Evolutionary conservation across 2,888 invertebrate species (phyloP), one percentile per base, ranked within the genome.

Genomic region (Heteropelma amictum): DNA sequence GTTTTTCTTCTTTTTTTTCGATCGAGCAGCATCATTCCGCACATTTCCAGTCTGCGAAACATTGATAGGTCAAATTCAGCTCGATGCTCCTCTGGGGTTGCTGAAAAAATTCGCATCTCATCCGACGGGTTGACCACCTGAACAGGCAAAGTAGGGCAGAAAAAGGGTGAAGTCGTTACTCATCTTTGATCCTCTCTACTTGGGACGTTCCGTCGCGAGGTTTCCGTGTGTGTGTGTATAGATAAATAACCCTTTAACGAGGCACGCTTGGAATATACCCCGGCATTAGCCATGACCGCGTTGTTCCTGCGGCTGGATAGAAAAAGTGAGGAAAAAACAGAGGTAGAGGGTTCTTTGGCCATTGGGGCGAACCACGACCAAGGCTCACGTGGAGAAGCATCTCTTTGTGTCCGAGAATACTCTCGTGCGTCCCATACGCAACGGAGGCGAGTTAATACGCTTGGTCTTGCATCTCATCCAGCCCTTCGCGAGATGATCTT

Each of bases 141-240:
- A 54, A 54, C 40, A 17, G 26, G 38, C n/a, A n/a, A 56, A 70
- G 60, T 12, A 28, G 21, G 6, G n/a, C 3, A 12, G 7, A 49
- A 19, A 64, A 58, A 45, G 38, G 47, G 38, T 33, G 26, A 28
- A 67, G 64, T 58, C 71, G 58, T 75, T 71, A 67, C 56, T 75
- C 61, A 75, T 61, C 65, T 45, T 51, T 51, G 71, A 64, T 42
- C 67, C 42, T 75, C 54, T 61, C 47, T 53, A 65, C 65, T 65
- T 47, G 45, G 60, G 17, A 7, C 58, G 21, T 35, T 47, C 53
- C n/a, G 21, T 8, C 45, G 17, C 53, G 47, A 14, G 7, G 19
- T 26, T 45, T n/a, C n/a, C n/a, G n/a, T n/a, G n/a, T n/a, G n/a
- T n/a, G 51, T 14, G 33, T 60, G 47, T 60, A 47, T 65, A 42